phyloP scores from a whole-genome alignment of 1,140 invertebrate species.

The Maniola jurtina region DNA sequence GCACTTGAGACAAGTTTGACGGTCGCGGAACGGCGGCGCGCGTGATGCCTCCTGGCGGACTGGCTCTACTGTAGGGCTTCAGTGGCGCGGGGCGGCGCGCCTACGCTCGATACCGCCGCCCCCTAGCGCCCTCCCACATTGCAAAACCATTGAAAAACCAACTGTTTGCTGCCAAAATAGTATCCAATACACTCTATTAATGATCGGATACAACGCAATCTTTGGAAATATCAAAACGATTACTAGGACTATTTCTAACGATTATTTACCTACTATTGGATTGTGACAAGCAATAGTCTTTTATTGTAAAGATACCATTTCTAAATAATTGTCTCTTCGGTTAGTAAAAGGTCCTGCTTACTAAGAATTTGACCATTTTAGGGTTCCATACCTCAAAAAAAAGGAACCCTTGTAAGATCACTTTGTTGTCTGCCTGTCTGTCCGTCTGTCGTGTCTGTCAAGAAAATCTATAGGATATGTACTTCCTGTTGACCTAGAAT shows the following conservation, averaged over 20 bases:
- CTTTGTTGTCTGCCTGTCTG: too few relatives aligned
- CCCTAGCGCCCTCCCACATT: conserved; percentile 70
- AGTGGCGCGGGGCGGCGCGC: conserved; percentile 63
- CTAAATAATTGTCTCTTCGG: too few relatives aligned
- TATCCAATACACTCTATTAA: conserved; percentile 29
- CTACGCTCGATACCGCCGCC: conserved; percentile 73
- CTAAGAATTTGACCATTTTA: too few relatives aligned
- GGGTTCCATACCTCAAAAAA: too few relatives aligned
- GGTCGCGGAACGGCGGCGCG: conserved; percentile 41
- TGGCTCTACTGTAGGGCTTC: conserved; percentile 60
- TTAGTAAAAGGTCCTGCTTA: too few relatives aligned
- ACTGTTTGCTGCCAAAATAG: conserved; percentile 59
- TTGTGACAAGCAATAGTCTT: not conserved
- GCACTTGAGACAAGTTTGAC: conserved; percentile 35
- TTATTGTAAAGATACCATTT: too few relatives aligned
- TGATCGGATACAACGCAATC: conserved; percentile 17
- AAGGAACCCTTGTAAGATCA: too few relatives aligned
- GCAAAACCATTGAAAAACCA: conserved; percentile 71
- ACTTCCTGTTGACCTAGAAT: too few relatives aligned
- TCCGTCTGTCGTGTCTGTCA: too few relatives aligned
- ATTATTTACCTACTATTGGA: not conserved
- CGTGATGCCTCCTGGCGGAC: conserved; percentile 51
- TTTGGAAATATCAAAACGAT: not conserved
- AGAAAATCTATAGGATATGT: too few relatives aligned
- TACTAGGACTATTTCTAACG: not conserved